A percentile compares a stretch with the other conserved stretches of the same genome.
These are phyloP conservation scores for Eretmochelys imbricata DNA, from an alignment of 2,113 vertebrate species.

Conservation along the genomic window DNA sequence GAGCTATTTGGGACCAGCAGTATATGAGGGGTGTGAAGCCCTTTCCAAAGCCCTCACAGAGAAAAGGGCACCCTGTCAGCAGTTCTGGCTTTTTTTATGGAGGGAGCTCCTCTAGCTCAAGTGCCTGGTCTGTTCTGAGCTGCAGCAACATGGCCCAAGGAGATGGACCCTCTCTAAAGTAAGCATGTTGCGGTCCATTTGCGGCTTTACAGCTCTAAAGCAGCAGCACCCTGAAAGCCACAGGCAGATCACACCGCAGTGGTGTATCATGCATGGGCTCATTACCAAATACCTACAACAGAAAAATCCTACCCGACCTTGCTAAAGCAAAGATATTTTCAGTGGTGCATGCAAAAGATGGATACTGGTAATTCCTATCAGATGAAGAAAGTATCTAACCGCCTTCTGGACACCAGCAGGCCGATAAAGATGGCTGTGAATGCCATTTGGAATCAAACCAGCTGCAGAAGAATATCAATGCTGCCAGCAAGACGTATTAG, in stretches of 20 bases:
- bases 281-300: background rate
- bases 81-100: too few relatives aligned
- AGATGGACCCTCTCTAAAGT: background rate
- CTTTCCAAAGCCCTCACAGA: too few relatives aligned
- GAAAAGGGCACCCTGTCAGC: too few relatives aligned
- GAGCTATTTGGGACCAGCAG: background rate
- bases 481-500: too few relatives aligned
- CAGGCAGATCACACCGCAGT: background rate
- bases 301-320: background rate
- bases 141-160: rapidly evolving
- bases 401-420: too few relatives aligned
- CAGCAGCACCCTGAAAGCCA: background rate
- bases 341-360: too few relatives aligned
- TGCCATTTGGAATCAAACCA: too few relatives aligned
- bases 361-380: too few relatives aligned
- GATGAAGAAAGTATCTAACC: too few relatives aligned
- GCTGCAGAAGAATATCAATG: too few relatives aligned
- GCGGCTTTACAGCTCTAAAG: background rate
- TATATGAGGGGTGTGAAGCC: background rate
- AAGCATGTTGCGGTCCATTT: background rate
- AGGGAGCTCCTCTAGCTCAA: too few relatives aligned
- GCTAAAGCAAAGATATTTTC: background rate
- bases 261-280: background rate
- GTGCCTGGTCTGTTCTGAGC: background rate
- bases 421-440: too few relatives aligned